These are phyloP conservation scores for Julus scandinavius DNA, from an alignment of 2,888 invertebrate species.

Conservation along the genomic window DNA sequence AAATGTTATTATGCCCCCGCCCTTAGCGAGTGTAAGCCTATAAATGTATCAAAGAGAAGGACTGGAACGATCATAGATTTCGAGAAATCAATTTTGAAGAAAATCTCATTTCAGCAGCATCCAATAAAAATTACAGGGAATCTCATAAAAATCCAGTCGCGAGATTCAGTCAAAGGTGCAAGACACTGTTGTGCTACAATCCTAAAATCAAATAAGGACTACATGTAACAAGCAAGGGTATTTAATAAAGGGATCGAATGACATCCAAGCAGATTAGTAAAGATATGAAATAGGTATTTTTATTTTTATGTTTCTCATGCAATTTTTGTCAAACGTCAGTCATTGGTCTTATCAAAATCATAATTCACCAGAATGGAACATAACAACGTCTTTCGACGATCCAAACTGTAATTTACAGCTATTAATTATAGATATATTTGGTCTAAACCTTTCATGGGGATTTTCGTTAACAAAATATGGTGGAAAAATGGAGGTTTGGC, in stretches of 20 bases:
- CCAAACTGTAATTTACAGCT: not conserved
- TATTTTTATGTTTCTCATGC: not conserved
- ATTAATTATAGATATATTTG: not conserved
- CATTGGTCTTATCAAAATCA: slow-evolving; percentile 35
- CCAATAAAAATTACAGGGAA: slow-evolving; percentile 29
- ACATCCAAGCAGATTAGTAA: not conserved
- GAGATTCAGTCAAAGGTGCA: not conserved
- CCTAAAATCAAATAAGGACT: not conserved
- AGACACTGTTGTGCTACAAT: not conserved
- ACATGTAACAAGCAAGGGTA: not conserved
- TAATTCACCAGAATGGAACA: not conserved
- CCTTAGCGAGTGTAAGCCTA: not conserved
- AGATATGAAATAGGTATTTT: not conserved
- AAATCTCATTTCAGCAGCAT: slow-evolving; percentile 21
- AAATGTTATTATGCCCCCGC: not conserved
- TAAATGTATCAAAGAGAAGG: not conserved
- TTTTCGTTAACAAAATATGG: not conserved
- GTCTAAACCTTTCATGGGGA: not conserved
- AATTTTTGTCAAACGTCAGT: not conserved
- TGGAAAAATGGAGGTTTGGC: not conserved
- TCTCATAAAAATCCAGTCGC: not conserved
- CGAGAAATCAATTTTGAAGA: not conserved
- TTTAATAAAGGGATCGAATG: not conserved
- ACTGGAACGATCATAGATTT: not conserved
- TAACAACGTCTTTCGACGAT: not conserved